Evolutionary conservation across 2,113 vertebrate species (phyloP), one percentile per base, ranked within the genome.

Genomic region (Nannobrachium achirus): DNA sequence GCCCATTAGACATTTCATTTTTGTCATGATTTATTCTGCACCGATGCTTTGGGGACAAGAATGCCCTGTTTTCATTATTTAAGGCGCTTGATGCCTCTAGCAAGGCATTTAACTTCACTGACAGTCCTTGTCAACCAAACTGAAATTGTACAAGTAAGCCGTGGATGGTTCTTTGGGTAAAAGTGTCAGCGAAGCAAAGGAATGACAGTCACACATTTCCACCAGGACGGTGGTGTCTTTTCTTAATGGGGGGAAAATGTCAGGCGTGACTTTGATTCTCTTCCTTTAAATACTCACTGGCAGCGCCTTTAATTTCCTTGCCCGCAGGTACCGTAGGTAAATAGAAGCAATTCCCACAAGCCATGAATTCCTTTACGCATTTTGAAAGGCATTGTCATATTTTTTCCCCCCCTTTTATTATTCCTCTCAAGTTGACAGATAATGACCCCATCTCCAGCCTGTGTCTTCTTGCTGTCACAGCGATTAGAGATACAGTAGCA

Each of bases 401-500:
- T 77, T 65, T 45, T 63, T 67, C 10, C 42, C 18, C 6, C 7
- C 10, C 40, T 48, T 66, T 66, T 49, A 10, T 39, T 52, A 45
- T 60, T 51, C 41, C 71, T 77, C 1, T 66, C n/a, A 81, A 53
- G 18, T 53, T 53, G 38, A 6, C 39, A 41, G 75, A 10, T 50
- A 66, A 4, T 73, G 48, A 73, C 25, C 19, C 73, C 66, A 61
- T 66, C 45, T 72, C 51, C 57, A 76, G 40, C 18, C 8, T 45
- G 75, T 33, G 67, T 40, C 58, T 64, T 48, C 8, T 57, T 42
- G 14, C 9, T 11, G 59, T 58, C 49, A 67, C 48, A 81, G 80
- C 77, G 61, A 50, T 69, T 75, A 80, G 10, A 87, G 80, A 92
- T 76, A 33, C 25, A 33, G 25, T 33, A 55, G 50, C 78, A 56